Percentiles rank a stretch among this genome's conserved stretches.
These are phyloP conservation scores for Drosophila carrolli DNA, from an alignment of 1,140 invertebrate genomes.

Conservation along the genomic window DNA sequence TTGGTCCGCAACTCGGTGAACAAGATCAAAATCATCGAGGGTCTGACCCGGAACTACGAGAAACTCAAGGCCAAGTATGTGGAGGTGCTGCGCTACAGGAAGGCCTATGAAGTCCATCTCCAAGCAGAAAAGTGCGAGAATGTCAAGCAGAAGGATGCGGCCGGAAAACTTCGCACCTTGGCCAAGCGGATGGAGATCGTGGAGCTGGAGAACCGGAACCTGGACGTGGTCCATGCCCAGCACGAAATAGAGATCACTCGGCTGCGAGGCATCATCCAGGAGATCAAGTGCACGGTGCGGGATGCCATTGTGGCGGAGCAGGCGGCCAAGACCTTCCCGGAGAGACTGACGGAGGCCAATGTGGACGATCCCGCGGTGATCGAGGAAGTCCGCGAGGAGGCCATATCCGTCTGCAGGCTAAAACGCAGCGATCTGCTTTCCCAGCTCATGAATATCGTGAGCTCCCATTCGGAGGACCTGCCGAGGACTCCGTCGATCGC, in stretches of 20 bases:
- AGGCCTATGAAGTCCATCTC: slow-evolving; percentile 60
- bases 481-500: slow-evolving; percentile 58
- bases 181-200: slow-evolving; percentile 87
- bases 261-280: slow-evolving; percentile 86
- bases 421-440: slow-evolving; percentile 86
- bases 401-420: slow-evolving; percentile 83
- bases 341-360: slow-evolving; percentile 42
- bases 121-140: slow-evolving; percentile 50
- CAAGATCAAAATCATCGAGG: slow-evolving; percentile 87
- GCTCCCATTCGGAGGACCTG: slow-evolving; percentile 62
- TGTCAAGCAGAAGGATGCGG: slow-evolving; percentile 76
- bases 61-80: slow-evolving; percentile 67
- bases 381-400: slow-evolving; percentile 53
- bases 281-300: slow-evolving; percentile 86
- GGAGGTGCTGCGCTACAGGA: slow-evolving; percentile 60
- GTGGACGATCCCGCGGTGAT: slow-evolving; percentile 44
- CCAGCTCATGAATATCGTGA: slow-evolving; percentile 85
- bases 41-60: slow-evolving; percentile 85
- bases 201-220: slow-evolving; percentile 85
- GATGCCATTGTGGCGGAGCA: slow-evolving; percentile 86
- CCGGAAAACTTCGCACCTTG: slow-evolving; percentile 85
- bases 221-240: slow-evolving; percentile 85
- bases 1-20: slow-evolving; percentile 85
- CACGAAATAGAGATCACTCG: slow-evolving; percentile 86
- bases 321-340: slow-evolving; percentile 81